These are phyloP conservation scores for Melolontha melolontha DNA, from an alignment of 2,888 invertebrate species.

Conservation along the genomic window DNA sequence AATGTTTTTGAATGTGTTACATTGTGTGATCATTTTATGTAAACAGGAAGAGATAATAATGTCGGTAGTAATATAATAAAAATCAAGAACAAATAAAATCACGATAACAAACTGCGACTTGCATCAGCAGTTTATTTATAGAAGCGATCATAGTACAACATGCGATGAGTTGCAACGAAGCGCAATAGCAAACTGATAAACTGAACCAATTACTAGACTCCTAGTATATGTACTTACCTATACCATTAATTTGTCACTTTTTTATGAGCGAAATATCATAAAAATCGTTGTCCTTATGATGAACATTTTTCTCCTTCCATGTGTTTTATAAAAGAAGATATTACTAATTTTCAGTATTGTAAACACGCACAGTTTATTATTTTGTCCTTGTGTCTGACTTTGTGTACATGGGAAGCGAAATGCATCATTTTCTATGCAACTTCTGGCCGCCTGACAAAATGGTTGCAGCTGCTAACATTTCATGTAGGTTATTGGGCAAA, in stretches of 20 bases:
- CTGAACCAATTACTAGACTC: background rate
- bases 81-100: conserved; percentile 24
- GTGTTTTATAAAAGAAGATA: conserved; percentile 4
- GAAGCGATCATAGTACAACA: conserved; percentile 24
- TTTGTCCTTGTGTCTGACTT: conserved; percentile 30
- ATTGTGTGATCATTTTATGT: background rate
- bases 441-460: conserved; percentile 24
- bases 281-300: background rate
- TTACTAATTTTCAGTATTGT: conserved; percentile 15
- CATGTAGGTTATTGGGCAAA: conserved; percentile 9
- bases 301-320: conserved; percentile 1
- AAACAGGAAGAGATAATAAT: conserved; percentile 34
- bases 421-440: conserved; percentile 12
- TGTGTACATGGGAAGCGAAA: conserved; percentile 25
- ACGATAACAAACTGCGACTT: conserved; percentile 26
- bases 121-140: conserved; percentile 31
- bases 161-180: conserved; percentile 4
- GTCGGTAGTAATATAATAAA: conserved; percentile 11
- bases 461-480: conserved; percentile 19
- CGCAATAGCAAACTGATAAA: conserved; percentile 15
- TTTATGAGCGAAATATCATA: background rate
- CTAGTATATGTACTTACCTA: background rate
- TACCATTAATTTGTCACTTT: no score
- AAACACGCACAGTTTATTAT: conserved; percentile 28
- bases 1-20: background rate